Evolutionary conservation across 2,888 invertebrate species (phyloP), one percentile per base, ranked within the genome.

Genomic region (Leucoma salicis): DNA sequence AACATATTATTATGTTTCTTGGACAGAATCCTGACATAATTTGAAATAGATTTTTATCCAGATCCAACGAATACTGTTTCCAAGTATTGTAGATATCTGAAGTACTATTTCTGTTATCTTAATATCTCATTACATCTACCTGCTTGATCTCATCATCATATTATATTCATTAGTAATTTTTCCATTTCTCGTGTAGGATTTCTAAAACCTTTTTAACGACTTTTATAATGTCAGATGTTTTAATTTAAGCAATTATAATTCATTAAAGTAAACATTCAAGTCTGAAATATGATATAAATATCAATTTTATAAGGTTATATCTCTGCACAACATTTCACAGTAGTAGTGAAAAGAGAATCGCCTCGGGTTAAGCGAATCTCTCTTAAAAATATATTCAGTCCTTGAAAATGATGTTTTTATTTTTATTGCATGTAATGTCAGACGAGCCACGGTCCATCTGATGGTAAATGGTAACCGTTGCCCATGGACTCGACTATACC

Each of bases 31-130:
- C n/a, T n/a, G n/a, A n/a, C n/a, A n/a, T n/a, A n/a, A n/a, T n/a
- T n/a, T n/a, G n/a, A n/a, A n/a, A n/a, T n/a, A n/a, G 34, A 31
- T 34, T 21, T 10, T 38, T 14, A 7, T 6, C 16, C 2, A n/a
- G 12, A 27, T 27, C 14, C 8, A 8, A 43, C 37, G 32, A 32
- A 14, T 7, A 34, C 12, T 29, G 16, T 37, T 35, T 24, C 35
- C 21, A 21, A 21, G 21, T 21, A 21, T 8, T 21, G 8, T 42
- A 2, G n/a, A 36, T 29, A 24, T 6, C 1, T 13, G 12, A 13
- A 14, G 12, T 27, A 35, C 43, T 38, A 35, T 15, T 39, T 31
- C 10, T 39, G 16, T 8, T 35, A 50, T 41, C 36, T 39, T 33
- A n/a, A 14, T 31, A 25, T 21, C 12, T 28, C 7, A 27, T 2